Evolutionary conservation across 2,797 vertebrate species (phyloP).

Genomic region (Galagoides demidoff): DNA sequence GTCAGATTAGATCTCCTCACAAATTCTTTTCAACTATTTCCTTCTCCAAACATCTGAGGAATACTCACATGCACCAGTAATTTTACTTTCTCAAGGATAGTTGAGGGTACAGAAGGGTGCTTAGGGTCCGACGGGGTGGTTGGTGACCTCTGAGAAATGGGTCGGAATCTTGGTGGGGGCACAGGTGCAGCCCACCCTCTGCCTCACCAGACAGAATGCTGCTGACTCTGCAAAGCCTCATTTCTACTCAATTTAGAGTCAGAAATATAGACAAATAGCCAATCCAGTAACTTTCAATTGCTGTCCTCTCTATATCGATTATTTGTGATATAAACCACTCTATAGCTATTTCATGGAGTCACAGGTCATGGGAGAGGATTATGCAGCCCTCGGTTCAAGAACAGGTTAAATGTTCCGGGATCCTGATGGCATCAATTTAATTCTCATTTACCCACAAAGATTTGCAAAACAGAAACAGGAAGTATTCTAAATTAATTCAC

Average conservation of each 20-base stretch:
- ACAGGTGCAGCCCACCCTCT: rapidly evolving
- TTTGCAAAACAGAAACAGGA: slow-evolving; percentile 36
- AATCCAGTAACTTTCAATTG: background rate
- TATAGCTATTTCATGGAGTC: rapidly evolving
- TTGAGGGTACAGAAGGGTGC: too few relatives aligned
- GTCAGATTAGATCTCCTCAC: background rate
- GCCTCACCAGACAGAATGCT: rapidly evolving
- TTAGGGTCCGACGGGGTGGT: too few relatives aligned
- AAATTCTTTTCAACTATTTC: background rate
- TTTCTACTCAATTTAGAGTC: background rate
- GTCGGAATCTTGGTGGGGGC: too few relatives aligned
- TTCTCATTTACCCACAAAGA: background rate
- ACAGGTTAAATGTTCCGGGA: background rate
- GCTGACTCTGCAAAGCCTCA: rapidly evolving
- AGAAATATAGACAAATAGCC: background rate
- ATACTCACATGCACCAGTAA: background rate
- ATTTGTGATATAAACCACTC: too few relatives aligned
- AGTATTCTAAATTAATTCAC: slow-evolving; percentile 21
- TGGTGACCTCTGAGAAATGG: too few relatives aligned
- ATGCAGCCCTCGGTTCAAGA: background rate
- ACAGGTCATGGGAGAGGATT: background rate
- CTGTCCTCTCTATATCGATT: too few relatives aligned
- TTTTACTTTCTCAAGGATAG: background rate
- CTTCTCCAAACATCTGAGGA: too few relatives aligned
- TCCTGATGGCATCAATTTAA: background rate